Evolutionary conservation across 2,888 invertebrate genomes (phyloP).

Genomic region (Melitaea athalia): DNA sequence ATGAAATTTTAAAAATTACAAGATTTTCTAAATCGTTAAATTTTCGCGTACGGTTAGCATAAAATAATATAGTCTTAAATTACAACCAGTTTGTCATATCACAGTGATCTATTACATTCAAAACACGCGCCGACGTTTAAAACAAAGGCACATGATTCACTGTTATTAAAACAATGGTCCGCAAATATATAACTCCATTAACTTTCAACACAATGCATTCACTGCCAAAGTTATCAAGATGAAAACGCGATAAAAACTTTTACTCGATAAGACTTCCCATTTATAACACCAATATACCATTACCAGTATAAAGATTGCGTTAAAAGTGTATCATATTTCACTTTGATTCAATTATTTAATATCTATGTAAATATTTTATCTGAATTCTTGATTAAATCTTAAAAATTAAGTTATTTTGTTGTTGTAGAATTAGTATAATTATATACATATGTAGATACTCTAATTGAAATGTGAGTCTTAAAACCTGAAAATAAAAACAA

Average conservation of each 20-base stretch:
- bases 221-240: constrained; percentile 37
- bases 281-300: constrained; percentile 8
- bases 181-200: constrained; percentile 10
- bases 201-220: constrained; percentile 4
- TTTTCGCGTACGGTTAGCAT: neutral
- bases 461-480: too few species aligned
- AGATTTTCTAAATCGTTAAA: too few species aligned
- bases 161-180: constrained; percentile 50
- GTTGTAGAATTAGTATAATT: too few species aligned
- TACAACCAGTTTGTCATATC: neutral
- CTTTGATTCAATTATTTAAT: too few species aligned
- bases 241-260: constrained; percentile 21
- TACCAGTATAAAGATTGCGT: neutral
- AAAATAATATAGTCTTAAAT: neutral
- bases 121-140: constrained; percentile 37
- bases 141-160: constrained; percentile 55
- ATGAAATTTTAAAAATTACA: too few species aligned
- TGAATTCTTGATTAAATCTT: too few species aligned
- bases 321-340: too few species aligned
- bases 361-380: too few species aligned
- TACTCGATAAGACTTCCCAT: constrained; percentile 16
- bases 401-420: too few species aligned
- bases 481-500: too few species aligned
- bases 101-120: neutral
- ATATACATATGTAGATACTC: too few species aligned